These are phyloP conservation scores for Galeopsomyia nigrocyanea DNA, from an alignment of 2,888 invertebrate genomes.

Conservation along the genomic window DNA sequence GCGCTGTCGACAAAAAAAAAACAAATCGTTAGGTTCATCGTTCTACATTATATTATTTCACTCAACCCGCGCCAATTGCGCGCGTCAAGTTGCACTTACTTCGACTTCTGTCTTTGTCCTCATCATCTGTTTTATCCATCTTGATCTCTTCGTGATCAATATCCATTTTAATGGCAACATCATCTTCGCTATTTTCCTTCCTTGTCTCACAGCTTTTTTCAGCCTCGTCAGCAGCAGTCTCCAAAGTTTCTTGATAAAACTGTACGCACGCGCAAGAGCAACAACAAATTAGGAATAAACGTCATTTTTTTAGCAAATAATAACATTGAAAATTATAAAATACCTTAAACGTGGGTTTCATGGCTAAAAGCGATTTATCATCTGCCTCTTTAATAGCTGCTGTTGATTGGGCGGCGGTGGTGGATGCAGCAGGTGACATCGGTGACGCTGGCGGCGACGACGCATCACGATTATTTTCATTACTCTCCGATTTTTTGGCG, in stretches of 20 bases:
- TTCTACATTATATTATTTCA: background rate
- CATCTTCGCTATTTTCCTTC: constrained; percentile 52
- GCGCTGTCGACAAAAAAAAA: constrained; percentile 55
- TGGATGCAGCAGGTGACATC: constrained; percentile 34
- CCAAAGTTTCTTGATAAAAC: constrained; percentile 94
- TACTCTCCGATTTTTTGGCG: constrained; percentile 71
- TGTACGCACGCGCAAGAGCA: constrained; percentile 56
- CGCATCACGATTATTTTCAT: constrained; percentile 58
- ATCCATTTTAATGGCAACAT: constrained; percentile 57
- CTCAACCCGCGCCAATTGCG: background rate
- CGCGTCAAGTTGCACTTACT: constrained; percentile 52
- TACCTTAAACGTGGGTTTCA: constrained; percentile 71
- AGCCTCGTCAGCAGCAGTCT: constrained; percentile 78
- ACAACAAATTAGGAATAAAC: constrained; percentile 31
- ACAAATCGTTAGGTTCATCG: background rate
- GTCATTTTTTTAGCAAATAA: background rate
- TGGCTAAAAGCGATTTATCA: constrained; percentile 65
- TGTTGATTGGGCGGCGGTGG: constrained; percentile 11
- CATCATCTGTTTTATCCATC: constrained; percentile 61
- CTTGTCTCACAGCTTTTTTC: constrained; percentile 68
- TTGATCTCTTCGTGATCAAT: constrained; percentile 62
- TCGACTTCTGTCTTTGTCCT: constrained; percentile 57
- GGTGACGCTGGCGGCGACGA: constrained; percentile 70
- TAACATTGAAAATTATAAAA: constrained; percentile 20
- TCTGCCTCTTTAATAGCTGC: constrained; percentile 56